Evolutionary conservation across 1,140 invertebrate species (phyloP), one percentile per base, ranked within the genome.

Genomic region (Zaprionus nigranus): DNA sequence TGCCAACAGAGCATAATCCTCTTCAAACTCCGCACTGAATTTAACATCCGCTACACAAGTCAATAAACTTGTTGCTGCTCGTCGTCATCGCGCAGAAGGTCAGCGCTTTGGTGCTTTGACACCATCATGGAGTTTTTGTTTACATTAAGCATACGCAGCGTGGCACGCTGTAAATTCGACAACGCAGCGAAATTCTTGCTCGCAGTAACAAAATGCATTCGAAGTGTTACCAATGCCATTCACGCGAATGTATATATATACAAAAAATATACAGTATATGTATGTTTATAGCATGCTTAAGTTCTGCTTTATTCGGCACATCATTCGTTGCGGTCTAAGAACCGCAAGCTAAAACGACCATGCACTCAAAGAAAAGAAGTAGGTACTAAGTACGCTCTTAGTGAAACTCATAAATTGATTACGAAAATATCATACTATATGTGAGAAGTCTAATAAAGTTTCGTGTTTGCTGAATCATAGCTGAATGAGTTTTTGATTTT

Each of bases 41-140:
- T 83, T 88, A 57, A 78, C 83, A 87, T 88, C 79, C 84, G 81
- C 43, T 56, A 54, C 53, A 68, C 62, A 77, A 82, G 79, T 82
- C 80, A 82, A 82, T 76, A 83, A 72, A 76, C 76, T 11, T 46
- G 26, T 24, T 5, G 5, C 13, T 30, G 20, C 17, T 49, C 2
- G 13, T 12, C 22, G 11, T 12, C 26, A 26, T 20, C 13, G 20
- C 13, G 20, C 12, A 12, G 54, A 68, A 68, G 53, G 62, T 53
- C 73, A 65, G 62, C 28, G 28, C 28, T 74, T 61, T 61, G 51
- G 53, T 51, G 67, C 60, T 71, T 81, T 74, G 58, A 56, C 63
- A 75, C 26, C 62, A 60, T 36, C 65, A n/a, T 67, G 64, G 72
- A 54, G 54, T 67, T 66, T 87, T 51, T 22, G 60, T 72, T 74